Evolutionary conservation across 1,140 invertebrate species (phyloP).

Genomic region (Teleogryllus occipitalis): DNA sequence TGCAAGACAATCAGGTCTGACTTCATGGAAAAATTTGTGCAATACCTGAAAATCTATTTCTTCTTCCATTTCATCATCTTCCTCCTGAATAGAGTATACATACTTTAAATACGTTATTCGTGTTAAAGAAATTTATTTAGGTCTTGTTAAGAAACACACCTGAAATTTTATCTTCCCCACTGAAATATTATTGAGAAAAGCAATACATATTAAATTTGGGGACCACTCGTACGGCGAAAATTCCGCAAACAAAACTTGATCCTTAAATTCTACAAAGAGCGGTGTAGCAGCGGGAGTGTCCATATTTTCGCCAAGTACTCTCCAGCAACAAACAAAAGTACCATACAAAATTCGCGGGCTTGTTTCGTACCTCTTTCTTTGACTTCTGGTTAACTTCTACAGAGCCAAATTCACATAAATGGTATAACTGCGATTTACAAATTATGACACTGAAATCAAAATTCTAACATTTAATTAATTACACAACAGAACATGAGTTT

Average conservation of each 20-base stretch:
- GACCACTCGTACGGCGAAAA: conserved; percentile 45
- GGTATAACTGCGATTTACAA: too few species aligned
- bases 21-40: conserved; percentile 22
- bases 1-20: conserved; percentile 42
- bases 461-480: too few species aligned
- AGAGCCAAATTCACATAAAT: too few species aligned
- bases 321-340: too few species aligned
- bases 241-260: conserved; percentile 39
- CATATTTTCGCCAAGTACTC: too few species aligned
- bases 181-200: conserved; percentile 36
- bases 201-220: conserved; percentile 42
- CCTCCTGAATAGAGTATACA: conserved; percentile 15
- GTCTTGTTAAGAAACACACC: conserved; percentile 26
- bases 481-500: too few species aligned
- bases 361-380: too few species aligned
- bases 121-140: conserved; percentile 17
- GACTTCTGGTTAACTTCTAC: too few species aligned
- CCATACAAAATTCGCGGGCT: too few species aligned
- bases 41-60: conserved; percentile 23
- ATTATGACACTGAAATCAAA: too few species aligned
- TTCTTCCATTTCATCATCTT: conserved; percentile 26
- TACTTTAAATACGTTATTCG: neutral
- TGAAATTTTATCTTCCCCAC: conserved; percentile 41
- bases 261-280: conserved; percentile 26
- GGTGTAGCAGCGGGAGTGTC: neutral